phyloP scores from a whole-genome alignment of 2,113 vertebrate species.

The Anser brachyrhynchus region DNA sequence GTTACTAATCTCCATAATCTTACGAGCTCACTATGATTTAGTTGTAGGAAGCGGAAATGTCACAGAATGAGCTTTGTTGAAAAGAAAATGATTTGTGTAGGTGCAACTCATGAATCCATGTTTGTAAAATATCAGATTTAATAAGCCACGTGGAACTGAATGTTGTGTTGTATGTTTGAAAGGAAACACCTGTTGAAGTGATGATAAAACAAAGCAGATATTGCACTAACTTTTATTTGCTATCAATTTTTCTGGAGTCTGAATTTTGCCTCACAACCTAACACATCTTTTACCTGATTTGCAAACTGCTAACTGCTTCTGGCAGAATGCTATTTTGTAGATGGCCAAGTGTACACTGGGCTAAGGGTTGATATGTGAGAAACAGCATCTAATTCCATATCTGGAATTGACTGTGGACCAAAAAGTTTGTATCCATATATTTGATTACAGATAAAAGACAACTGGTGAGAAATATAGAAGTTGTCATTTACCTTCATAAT shows the following conservation, averaged over 20 bases:
- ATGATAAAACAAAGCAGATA: not conserved
- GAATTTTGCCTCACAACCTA: not conserved
- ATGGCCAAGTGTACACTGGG: not conserved
- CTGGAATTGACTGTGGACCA: not conserved
- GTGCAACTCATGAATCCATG: not conserved
- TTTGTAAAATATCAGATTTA: not conserved
- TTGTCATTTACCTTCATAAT: not conserved
- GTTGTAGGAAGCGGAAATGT: conserved; percentile 17
- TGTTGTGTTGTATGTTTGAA: not conserved
- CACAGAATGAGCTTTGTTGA: conserved; percentile 3
- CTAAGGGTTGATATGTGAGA: not conserved
- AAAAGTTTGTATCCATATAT: not conserved
- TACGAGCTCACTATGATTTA: conserved; percentile 19
- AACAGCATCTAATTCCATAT: not conserved
- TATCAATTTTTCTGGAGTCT: not conserved
- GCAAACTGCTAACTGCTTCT: not conserved
- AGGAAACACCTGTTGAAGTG: not conserved
- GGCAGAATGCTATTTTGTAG: not conserved
- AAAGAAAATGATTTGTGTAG: conserved; percentile 24
- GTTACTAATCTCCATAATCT: not conserved
- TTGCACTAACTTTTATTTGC: not conserved
- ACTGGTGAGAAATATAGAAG: not conserved
- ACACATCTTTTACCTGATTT: not conserved
- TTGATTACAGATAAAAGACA: not conserved
- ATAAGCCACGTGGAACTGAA: not conserved